A percentile compares a stretch with the other conserved stretches of the same genome.
Conservation (phyloP, 1,140 invertebrate species). For the Drosophila nebulosa region DNA sequence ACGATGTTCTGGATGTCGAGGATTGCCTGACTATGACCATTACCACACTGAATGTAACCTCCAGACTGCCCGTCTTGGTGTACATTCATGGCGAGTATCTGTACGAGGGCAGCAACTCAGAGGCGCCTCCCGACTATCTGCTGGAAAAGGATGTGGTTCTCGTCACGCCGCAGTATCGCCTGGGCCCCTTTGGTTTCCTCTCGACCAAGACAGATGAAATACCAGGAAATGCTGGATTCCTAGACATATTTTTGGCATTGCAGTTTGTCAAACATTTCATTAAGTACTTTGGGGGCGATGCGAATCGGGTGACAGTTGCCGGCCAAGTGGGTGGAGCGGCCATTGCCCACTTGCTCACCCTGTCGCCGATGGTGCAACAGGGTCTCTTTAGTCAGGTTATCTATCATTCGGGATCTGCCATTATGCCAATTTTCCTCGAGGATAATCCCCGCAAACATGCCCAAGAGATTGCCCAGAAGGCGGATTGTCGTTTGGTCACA, state of each 20-base stretch:
- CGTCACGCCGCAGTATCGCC: conserved; percentile 90
- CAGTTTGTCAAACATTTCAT: conserved; percentile 86
- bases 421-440: conserved; percentile 77
- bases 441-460: conserved; percentile 72
- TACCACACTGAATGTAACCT: conserved; percentile 67
- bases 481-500: conserved; percentile 66
- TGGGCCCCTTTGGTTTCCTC: conserved; percentile 83
- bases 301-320: conserved; percentile 83
- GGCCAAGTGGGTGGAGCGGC: conserved; percentile 84
- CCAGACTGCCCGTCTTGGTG: conserved; percentile 63
- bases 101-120: conserved; percentile 81
- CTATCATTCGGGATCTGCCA: conserved; percentile 75
- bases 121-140: conserved; percentile 87
- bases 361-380: conserved; percentile 79
- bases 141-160: conserved; percentile 89
- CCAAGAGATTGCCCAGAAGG: conserved; percentile 68
- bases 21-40: conserved; percentile 75
- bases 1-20: conserved; percentile 71
- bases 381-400: conserved; percentile 75
- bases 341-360: conserved; percentile 81
- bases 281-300: conserved; percentile 85
- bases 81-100: conserved; percentile 80
- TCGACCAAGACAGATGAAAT: conserved; percentile 82
- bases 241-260: conserved; percentile 85
- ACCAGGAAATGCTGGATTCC: conserved; percentile 87